Conservation (phyloP, 2,797 vertebrate genomes). For the Clamator glandarius region DNA sequence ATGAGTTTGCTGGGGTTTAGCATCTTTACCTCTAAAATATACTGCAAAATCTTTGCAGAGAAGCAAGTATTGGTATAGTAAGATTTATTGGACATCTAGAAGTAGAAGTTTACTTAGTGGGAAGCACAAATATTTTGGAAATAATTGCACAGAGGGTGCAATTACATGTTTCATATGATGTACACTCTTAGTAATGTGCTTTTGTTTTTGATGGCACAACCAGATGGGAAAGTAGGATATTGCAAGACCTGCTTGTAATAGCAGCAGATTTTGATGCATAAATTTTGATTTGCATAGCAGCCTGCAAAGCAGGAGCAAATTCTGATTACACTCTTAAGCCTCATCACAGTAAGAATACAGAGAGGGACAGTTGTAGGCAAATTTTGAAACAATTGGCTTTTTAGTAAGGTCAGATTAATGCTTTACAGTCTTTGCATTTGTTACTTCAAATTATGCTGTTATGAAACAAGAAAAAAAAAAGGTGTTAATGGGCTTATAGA, state of each 20-base stretch:
- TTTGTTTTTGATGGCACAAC: neutral
- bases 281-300: neutral
- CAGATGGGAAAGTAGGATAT: neutral
- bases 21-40: neutral
- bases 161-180: neutral
- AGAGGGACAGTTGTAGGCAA: neutral
- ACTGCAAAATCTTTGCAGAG: neutral
- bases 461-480: neutral
- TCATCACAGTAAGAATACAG: neutral
- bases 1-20: neutral
- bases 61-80: neutral
- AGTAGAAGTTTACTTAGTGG: neutral
- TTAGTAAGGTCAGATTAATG: neutral
- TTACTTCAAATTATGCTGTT: neutral
- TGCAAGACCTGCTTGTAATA: neutral
- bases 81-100: neutral
- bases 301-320: neutral
- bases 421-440: neutral
- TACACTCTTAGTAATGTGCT: neutral
- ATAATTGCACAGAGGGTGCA: accelerated
- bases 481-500: accelerated
- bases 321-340: neutral
- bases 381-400: neutral
- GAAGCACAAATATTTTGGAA: neutral
- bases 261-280: neutral